Conservation (phyloP, 2,113 vertebrate species). For the Hucho hucho region DNA sequence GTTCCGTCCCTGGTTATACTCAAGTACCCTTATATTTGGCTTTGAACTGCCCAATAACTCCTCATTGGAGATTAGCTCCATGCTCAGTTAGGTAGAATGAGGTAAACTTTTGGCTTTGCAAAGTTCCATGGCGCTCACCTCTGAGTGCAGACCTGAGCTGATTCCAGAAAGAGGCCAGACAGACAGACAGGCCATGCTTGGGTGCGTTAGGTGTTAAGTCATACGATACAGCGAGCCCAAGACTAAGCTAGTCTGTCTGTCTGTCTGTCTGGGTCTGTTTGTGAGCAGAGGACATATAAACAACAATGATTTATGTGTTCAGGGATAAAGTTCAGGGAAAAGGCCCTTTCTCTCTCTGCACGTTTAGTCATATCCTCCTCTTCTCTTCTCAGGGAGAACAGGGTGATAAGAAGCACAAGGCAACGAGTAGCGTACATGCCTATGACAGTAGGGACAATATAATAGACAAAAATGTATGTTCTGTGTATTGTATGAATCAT, state of each 20-base stretch:
- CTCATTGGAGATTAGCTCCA: too few relatives aligned
- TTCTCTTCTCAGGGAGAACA: background rate
- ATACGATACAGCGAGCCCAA: constrained; percentile 28
- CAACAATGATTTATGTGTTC: constrained; percentile 27
- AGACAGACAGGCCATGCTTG: constrained; percentile 15
- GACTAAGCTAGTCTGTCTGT: constrained; percentile 19
- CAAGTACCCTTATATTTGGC: too few relatives aligned
- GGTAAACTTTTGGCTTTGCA: background rate
- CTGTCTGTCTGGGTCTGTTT: constrained; percentile 40
- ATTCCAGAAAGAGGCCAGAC: background rate
- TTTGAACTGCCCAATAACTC: too few relatives aligned
- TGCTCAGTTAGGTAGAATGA: too few relatives aligned
- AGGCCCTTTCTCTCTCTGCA: background rate
- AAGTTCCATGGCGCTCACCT: background rate
- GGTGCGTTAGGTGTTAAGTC: constrained; percentile 14
- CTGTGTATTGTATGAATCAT: background rate
- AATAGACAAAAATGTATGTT: background rate
- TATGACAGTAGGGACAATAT: background rate
- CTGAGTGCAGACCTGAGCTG: background rate
- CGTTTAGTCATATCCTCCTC: background rate
- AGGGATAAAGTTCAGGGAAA: background rate
- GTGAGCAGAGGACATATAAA: constrained; percentile 41
- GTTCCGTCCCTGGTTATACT: too few relatives aligned
- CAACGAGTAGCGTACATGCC: background rate
- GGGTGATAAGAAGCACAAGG: background rate